Base-by-base conservation (phyloP, 2,113 vertebrate genomes). In the Pao palembangensis region DNA sequence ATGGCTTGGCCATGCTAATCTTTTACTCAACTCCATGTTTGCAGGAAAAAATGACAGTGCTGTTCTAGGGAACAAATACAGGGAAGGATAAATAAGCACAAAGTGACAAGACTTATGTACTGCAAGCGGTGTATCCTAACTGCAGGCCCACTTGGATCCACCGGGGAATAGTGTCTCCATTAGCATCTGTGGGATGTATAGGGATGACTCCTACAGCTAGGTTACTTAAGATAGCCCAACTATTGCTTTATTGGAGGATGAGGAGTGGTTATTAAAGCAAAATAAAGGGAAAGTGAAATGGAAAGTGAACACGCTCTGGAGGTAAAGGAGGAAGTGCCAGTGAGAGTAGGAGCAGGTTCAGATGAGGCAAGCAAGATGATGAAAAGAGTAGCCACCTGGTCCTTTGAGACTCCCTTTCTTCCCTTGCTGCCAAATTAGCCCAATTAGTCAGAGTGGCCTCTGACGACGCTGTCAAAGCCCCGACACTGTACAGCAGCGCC, bases 401-500 rank as follows among this genome's bases (percentile, higher is more conserved):
- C 88, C 87, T 83, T 70, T 68, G 89, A 88, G 88, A 87, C 81
- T 74, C 69, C 52, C 76, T 76, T 77, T 67, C 81, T 85, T 86
- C 87, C 82, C 86, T 78, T 44, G 79, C 83, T 67, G 78, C 86
- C 82, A 91, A 91, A 91, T 91, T 88, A 89, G 88, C 74, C 88
- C 89, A 91, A 90, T 91, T 91, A 91, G 89, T 87, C 82, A 85
- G 80, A 88, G 85, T 84, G 85, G 79, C 83, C 80, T 85, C 76
- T 78, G 84, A 54, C 77, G 75, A 72, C 73, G 79, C 89, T 87
- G 87, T 89, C 88, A 88, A 83, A 85, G 69, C 43, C 43, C 71
- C 62, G 64, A 81, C 84, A 76, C 86, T 58, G 34, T 51, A 48
- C 74, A 71, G 79, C 83, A 79, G 82, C 23, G 86, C 88, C 89